Evolutionary conservation across 2,797 vertebrate genomes (phyloP).

Genomic region (Mormyrops attenuatus): DNA sequence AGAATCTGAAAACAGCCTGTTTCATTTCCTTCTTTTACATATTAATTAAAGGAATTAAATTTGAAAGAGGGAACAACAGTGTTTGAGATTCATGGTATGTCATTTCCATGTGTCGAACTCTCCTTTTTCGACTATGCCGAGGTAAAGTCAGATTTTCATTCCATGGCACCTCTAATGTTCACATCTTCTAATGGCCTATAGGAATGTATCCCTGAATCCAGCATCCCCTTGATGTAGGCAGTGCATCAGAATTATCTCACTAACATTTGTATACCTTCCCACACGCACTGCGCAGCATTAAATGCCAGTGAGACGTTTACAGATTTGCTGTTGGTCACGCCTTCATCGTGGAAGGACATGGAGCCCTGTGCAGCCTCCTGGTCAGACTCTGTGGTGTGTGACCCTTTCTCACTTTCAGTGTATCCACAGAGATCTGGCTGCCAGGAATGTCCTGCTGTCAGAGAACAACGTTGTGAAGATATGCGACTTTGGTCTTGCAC

Average conservation of each 20-base stretch:
- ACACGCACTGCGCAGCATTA: not conserved
- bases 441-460: constrained; percentile 84
- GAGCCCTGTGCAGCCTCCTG: not conserved
- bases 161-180: not conserved
- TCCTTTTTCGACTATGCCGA: not conserved
- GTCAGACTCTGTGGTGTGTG: not conserved
- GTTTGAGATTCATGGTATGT: not conserved
- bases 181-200: not conserved
- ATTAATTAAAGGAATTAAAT: not conserved
- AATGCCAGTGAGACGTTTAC: not conserved
- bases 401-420: constrained; percentile 59
- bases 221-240: not conserved
- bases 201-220: not conserved
- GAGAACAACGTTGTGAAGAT: constrained; percentile 95
- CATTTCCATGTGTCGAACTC: not conserved
- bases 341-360: not conserved
- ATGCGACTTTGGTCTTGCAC: constrained; percentile 87
- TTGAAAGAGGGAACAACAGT: not conserved
- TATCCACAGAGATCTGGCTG: constrained; percentile 86
- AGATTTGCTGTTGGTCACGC: not conserved
- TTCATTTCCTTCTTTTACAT: not conserved
- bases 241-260: not conserved
- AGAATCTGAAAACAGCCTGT: not conserved
- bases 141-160: not conserved
- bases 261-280: not conserved